Evolutionary conservation across 1,140 invertebrate genomes (phyloP).

Genomic region (Drosophila santomea): DNA sequence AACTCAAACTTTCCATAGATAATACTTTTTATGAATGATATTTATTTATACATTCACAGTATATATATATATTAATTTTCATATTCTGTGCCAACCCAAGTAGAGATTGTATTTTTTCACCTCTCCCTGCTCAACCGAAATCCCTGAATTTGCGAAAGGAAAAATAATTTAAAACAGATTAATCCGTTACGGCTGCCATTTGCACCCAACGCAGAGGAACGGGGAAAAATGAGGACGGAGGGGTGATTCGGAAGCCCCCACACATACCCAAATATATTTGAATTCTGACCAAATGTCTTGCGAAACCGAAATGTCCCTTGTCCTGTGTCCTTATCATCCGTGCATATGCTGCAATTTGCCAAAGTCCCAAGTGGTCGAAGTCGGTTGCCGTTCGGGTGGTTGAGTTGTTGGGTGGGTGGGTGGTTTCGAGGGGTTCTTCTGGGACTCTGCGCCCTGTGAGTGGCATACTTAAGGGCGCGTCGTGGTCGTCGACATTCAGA

Average conservation of each 20-base stretch:
- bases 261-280: conserved; percentile 64
- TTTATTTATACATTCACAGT: too few relatives aligned
- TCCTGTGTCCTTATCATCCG: conserved; percentile 56
- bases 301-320: conserved; percentile 62
- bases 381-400: conserved; percentile 22
- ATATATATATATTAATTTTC: too few relatives aligned
- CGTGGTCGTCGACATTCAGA: conserved; percentile 51
- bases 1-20: too few relatives aligned
- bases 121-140: conserved; percentile 19
- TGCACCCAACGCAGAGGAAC: conserved; percentile 53
- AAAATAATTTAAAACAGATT: conserved; percentile 83
- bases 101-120: conserved; percentile 35
- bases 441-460: conserved; percentile 39
- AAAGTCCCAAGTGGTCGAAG: conserved; percentile 34
- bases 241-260: conserved; percentile 24
- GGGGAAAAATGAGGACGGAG: not conserved
- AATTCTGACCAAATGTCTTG: conserved; percentile 82
- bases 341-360: conserved; percentile 82
- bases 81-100: conserved; percentile 22
- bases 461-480: conserved; percentile 82
- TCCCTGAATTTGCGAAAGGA: conserved; percentile 23
- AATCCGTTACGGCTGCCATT: conserved; percentile 81
- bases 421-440: conserved; percentile 2
- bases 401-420: conserved; percentile 10
- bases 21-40: too few relatives aligned